These are phyloP conservation scores for Selenia dentaria DNA, from an alignment of 2,888 invertebrate species.

Conservation along the genomic window DNA sequence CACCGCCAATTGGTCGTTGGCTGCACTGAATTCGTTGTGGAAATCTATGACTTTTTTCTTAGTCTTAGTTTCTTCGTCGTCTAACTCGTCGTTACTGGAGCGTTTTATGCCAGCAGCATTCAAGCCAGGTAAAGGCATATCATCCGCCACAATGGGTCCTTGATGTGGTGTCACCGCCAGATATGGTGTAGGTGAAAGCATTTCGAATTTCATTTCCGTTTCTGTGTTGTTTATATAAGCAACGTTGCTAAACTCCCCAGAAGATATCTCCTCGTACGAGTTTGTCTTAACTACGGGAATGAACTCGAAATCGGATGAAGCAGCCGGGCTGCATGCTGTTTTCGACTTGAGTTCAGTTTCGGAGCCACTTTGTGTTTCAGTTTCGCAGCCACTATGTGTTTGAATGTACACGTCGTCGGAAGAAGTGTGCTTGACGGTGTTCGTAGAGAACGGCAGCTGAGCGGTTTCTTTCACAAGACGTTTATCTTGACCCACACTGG, in stretches of 20 bases:
- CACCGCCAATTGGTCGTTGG: background rate
- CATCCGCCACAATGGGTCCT: background rate
- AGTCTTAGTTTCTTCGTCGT: conserved; percentile 25
- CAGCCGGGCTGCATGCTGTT: background rate
- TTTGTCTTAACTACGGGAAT: background rate
- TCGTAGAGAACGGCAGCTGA: background rate
- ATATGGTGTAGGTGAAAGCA: background rate
- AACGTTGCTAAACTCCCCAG: background rate
- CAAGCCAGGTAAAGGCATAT: conserved; percentile 14
- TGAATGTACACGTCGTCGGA: no score
- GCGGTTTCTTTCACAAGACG: background rate
- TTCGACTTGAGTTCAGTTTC: conserved; percentile 1
- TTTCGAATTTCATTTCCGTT: conserved; percentile 6
- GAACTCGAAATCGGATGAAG: background rate
- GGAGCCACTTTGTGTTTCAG: conserved; percentile 1
- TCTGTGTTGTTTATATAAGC: background rate
- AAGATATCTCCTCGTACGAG: background rate
- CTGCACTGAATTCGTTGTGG: conserved; percentile 5
- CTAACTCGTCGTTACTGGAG: conserved; percentile 32
- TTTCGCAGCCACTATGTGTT: no score
- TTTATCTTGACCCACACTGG: background rate
- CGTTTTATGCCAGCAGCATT: conserved; percentile 40
- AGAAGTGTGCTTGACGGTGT: no score
- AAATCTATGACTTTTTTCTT: conserved; percentile 41
- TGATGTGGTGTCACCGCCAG: background rate